phyloP scores from a whole-genome alignment of 2,113 vertebrate species.

The Cebus imitator region DNA sequence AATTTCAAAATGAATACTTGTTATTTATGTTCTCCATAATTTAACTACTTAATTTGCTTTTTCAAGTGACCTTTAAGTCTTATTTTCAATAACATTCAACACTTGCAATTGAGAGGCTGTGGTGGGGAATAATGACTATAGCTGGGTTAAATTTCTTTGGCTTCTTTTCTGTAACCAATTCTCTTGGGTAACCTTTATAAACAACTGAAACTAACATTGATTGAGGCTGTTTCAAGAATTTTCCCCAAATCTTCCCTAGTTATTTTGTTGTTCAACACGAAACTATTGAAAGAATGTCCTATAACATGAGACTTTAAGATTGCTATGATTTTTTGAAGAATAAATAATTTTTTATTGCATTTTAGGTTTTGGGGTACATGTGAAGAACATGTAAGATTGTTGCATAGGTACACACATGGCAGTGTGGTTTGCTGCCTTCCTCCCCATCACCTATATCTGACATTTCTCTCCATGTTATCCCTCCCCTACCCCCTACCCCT shows the following conservation, averaged over 20 bases:
- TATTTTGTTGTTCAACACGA: background rate
- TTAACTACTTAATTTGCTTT: conserved; percentile 24
- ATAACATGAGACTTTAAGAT: background rate
- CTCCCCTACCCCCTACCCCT: too few species aligned
- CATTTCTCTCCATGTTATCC: too few species aligned
- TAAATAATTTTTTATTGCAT: too few species aligned
- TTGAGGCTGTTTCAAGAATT: background rate
- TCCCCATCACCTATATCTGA: too few species aligned
- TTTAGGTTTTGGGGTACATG: too few species aligned
- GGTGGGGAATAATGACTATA: background rate
- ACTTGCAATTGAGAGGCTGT: background rate
- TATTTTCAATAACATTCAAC: conserved; percentile 44
- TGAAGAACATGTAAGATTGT: too few species aligned
- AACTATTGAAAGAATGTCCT: conserved; percentile 36
- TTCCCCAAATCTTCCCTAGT: background rate
- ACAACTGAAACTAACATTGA: conserved; percentile 53
- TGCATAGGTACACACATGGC: too few species aligned
- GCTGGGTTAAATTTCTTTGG: conserved; percentile 13
- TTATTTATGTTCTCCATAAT: conserved; percentile 22
- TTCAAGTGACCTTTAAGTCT: conserved; percentile 21
- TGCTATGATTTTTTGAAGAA: background rate
- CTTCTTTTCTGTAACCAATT: background rate
- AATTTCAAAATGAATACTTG: background rate
- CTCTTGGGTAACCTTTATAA: conserved; percentile 42
- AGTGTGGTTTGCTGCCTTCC: too few species aligned